phyloP scores from a whole-genome alignment of 2,888 invertebrate genomes.

The Leptura quadrifasciata region DNA sequence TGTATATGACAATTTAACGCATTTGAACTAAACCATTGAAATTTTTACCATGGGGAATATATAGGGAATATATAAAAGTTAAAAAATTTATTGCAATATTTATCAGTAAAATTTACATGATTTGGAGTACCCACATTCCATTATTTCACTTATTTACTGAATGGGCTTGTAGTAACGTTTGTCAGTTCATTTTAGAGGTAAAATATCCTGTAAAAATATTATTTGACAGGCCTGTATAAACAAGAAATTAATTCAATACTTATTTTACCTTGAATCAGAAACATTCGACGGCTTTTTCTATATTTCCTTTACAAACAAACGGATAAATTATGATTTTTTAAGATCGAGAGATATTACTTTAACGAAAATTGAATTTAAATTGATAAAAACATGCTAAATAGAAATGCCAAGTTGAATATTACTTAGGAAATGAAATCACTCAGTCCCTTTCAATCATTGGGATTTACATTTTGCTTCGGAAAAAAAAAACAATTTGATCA shows the following conservation, averaged over 20 bases:
- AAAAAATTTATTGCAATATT: no score
- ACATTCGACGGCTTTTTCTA: background rate
- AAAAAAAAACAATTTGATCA: conserved; percentile 29
- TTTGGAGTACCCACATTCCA: no score
- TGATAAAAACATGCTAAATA: conserved; percentile 14
- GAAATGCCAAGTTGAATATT: conserved; percentile 17
- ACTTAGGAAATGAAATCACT: conserved; percentile 31
- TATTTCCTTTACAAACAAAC: background rate
- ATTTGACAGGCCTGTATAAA: background rate
- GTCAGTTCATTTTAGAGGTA: background rate
- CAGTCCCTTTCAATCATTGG: conserved; percentile 23
- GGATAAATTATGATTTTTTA: background rate
- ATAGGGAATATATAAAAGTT: no score
- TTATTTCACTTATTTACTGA: no score
- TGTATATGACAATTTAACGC: no score
- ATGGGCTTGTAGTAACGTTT: no score
- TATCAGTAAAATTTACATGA: no score
- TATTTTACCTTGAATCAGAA: background rate
- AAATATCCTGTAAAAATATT: background rate
- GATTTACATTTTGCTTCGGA: conserved; percentile 27
- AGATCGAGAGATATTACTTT: background rate
- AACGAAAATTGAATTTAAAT: background rate
- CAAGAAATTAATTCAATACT: background rate
- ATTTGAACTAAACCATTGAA: no score
- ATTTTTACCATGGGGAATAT: no score